Evolutionary conservation across 2,888 invertebrate genomes (phyloP).

Genomic region (Achlya flavicornis): DNA sequence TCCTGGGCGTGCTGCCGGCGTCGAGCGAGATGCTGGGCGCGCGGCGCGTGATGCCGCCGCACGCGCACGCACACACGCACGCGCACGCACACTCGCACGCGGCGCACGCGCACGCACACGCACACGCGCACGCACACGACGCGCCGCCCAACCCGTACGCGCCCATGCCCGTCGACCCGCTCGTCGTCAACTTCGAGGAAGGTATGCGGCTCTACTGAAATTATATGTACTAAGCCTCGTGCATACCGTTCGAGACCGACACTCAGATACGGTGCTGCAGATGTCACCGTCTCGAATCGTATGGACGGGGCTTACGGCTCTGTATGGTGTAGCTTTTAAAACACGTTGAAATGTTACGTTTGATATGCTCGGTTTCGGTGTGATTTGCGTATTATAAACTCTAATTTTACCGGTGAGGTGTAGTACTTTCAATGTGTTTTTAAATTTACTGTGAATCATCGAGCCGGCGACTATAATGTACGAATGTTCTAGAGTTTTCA

Average conservation of each 20-base stretch:
- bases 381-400: too few relatives aligned
- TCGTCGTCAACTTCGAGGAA: constrained; percentile 92
- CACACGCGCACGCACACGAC: constrained; percentile 45
- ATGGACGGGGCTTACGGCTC: constrained; percentile 4
- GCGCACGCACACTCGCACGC: constrained; percentile 39
- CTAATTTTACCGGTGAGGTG: too few relatives aligned
- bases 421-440: constrained; percentile 43
- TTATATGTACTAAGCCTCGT: constrained; percentile 67
- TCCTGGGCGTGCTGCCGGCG: constrained; percentile 72
- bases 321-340: not conserved
- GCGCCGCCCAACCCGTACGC: constrained; percentile 62
- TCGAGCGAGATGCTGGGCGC: constrained; percentile 53
- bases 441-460: constrained; percentile 35
- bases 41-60: constrained; percentile 64
- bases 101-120: constrained; percentile 38
- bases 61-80: constrained; percentile 35
- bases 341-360: constrained; percentile 1
- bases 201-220: constrained; percentile 90
- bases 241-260: constrained; percentile 50
- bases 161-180: constrained; percentile 85
- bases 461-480: constrained; percentile 38
- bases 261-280: too few relatives aligned
- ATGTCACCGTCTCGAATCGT: not conserved
- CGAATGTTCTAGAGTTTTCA: constrained; percentile 54
- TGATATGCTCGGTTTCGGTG: not conserved